phyloP scores from a whole-genome alignment of 2,888 invertebrate species.

The Entomobrya proxima region DNA sequence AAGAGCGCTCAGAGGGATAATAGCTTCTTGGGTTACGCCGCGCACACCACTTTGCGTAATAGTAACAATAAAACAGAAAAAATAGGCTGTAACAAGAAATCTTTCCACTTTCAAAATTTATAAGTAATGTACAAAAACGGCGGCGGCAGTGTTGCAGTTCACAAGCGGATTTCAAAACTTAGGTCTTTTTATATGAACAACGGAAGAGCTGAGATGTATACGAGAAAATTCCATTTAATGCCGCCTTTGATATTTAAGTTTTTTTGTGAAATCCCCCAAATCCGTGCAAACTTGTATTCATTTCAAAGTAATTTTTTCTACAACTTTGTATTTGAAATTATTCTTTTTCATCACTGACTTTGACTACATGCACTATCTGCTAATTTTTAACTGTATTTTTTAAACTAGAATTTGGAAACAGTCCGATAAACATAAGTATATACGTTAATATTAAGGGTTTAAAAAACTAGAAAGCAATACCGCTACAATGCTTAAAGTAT shows the following conservation, averaged over 20 bases:
- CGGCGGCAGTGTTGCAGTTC: not conserved
- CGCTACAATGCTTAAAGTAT: no score
- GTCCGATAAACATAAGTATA: no score
- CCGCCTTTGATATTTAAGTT: constrained; percentile 18
- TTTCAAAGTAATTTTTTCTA: no score
- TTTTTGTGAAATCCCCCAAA: not conserved
- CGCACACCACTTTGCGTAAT: constrained; percentile 5
- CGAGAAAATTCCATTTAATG: constrained; percentile 56
- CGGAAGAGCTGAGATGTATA: not conserved
- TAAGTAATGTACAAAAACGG: not conserved
- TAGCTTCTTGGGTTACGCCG: constrained; percentile 13
- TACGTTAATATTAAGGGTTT: no score
- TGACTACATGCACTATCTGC: no score
- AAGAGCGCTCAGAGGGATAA: constrained; percentile 15
- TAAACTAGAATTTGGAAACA: no score
- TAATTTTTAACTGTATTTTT: no score
- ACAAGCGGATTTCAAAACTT: constrained; percentile 25
- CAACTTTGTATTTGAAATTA: no score
- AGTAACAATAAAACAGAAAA: not conserved
- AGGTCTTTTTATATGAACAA: not conserved
- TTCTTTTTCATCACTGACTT: no score
- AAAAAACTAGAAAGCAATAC: no score
- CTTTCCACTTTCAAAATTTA: not conserved
- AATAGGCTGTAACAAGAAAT: not conserved
- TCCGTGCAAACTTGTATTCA: no score